Percentiles rank a stretch among this genome's conserved stretches.
phyloP scores from a whole-genome alignment of 2,113 vertebrate genomes.

The Coptodon rendalli region DNA sequence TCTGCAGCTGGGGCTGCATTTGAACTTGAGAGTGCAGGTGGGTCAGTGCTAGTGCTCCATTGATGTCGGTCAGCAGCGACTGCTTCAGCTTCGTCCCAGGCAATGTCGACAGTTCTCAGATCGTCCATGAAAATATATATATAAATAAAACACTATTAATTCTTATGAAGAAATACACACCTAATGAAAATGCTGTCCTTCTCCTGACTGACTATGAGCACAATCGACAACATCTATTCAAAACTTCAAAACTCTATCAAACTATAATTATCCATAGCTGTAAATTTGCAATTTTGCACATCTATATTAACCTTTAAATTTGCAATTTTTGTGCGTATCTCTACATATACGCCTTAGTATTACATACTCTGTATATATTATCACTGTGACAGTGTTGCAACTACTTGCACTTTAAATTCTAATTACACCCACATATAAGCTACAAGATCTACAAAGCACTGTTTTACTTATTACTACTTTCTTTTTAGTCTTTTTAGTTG shows the following conservation, averaged over 20 bases:
- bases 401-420: not conserved
- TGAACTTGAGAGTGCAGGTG: not conserved
- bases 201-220: not conserved
- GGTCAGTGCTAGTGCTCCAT: constrained; percentile 7
- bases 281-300: not conserved
- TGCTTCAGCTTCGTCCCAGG: no score
- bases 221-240: not conserved
- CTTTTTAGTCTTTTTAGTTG: not conserved
- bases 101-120: no score
- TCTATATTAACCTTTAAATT: not conserved
- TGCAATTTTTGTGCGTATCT: not conserved
- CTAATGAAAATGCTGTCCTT: not conserved
- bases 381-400: not conserved
- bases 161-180: not conserved
- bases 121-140: no score
- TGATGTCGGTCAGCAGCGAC: no score
- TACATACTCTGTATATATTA: not conserved
- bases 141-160: not conserved
- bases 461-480: not conserved
- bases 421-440: not conserved
- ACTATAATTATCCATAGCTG: not conserved
- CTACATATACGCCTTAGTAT: not conserved
- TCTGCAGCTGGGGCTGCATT: not conserved
- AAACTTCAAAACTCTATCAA: not conserved
- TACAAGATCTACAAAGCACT: not conserved